Evolutionary conservation across 2,797 vertebrate species (phyloP), one percentile per base, ranked within the genome.

Genomic region (Alfaro cultratus): DNA sequence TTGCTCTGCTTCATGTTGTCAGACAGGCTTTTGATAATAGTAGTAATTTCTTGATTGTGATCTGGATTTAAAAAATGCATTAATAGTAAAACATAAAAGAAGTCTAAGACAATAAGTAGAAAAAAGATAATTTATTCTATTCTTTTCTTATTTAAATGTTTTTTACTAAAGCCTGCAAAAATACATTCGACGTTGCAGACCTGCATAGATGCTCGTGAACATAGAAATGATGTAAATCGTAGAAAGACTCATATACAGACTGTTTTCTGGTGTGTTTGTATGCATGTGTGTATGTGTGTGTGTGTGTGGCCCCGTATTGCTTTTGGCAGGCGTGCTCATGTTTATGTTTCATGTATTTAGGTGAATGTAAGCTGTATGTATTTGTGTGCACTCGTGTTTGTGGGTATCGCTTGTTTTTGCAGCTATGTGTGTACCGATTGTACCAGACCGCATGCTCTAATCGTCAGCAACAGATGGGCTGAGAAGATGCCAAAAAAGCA

Each of bases 391-490:
- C 36, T 74, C 0, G 7, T 80, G 77, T 79, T 55, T 79, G 73
- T 79, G 78, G 26, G 79, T 31, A 70, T 76, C 1, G 3, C 39
- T 80, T 80, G 55, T 78, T 73, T 47, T 60, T 51, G 72, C 53
- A 77, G 26, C 3, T 71, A n/a, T 79, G 74, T 76, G 77, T 81
- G 34, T 90, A 78, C 84, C 75, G 81, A 91, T 79, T 82, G 78
- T 77, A 71, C 36, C 43, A 80, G 77, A 83, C 85, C 90, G 89
- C 90, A 93, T 92, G 89, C 83, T 89, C 74, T 64, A 81, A 75
- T 89, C 76, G 71, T 86, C 85, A 83, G 86, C 83, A 91, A 87
- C 93, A 94, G 93, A 93, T 93, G 91, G 90, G 78, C 81, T 76
- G 76, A 91, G 85, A 72, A 81, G 86, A 85, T 83, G 89, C 87